Conservation (phyloP, 2,113 vertebrate species). For the Pseudolaguvia tuberculata region DNA sequence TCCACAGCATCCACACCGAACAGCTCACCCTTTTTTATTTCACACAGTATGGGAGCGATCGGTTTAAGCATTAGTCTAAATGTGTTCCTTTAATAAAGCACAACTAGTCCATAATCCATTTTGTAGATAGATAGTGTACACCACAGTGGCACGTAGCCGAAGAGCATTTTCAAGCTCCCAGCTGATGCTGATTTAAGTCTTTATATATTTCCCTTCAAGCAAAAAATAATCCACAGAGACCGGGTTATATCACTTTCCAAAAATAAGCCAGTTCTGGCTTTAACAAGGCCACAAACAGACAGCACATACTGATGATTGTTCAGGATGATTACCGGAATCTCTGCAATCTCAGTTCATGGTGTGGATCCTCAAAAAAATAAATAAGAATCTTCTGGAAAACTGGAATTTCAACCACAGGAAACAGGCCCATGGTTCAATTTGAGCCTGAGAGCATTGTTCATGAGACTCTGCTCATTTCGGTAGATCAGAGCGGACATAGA, state of each 20-base stretch:
- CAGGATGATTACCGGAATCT: slow-evolving; percentile 7
- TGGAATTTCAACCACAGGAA: background rate
- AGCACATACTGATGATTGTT: background rate
- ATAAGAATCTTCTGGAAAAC: background rate
- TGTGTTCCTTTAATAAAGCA: slow-evolving; percentile 1
- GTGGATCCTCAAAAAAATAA: slow-evolving; percentile 1
- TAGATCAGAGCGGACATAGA: background rate
- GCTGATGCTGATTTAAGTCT: slow-evolving; percentile 27
- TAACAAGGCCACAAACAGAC: background rate
- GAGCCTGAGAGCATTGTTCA: slow-evolving; percentile 8
- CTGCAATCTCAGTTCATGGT: slow-evolving; percentile 10
- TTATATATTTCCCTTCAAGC: slow-evolving; percentile 6
- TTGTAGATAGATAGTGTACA: slow-evolving; percentile 4
- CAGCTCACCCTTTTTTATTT: background rate
- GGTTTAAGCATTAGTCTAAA: slow-evolving; percentile 9
- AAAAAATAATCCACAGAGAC: slow-evolving; percentile 14
- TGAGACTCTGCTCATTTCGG: background rate
- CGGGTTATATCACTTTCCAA: background rate
- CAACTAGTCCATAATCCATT: slow-evolving; percentile 37
- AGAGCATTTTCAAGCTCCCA: slow-evolving; percentile 19
- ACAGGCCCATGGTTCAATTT: slow-evolving; percentile 12
- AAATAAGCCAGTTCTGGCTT: background rate
- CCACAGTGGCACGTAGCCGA: slow-evolving; percentile 2
- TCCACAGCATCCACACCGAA: background rate
- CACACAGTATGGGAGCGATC: background rate